Evolutionary conservation across 2,113 vertebrate genomes (phyloP).

Genomic region (Pseudopipra pipra): DNA sequence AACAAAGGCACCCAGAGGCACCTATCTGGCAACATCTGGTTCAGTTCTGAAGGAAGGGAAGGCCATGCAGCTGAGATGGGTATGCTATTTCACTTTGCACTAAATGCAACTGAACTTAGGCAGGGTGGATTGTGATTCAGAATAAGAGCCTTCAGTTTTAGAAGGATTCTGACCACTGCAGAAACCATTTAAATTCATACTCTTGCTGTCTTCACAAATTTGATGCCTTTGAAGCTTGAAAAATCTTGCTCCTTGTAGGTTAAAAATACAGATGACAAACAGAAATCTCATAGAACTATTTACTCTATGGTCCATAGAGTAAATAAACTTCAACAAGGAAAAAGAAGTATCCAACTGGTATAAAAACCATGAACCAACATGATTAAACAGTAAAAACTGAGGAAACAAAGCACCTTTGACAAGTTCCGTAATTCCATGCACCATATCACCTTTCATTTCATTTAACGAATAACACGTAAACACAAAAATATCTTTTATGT

Average conservation of each 20-base stretch:
- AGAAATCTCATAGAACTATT: not conserved
- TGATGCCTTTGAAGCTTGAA: not conserved
- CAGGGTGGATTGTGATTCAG: not conserved
- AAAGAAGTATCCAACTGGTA: not conserved
- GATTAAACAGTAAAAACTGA: not conserved
- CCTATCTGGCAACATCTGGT: not conserved
- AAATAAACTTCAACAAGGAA: not conserved
- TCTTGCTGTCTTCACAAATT: not conserved
- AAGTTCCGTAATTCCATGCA: not conserved
- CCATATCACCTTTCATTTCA: not conserved
- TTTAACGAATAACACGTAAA: not conserved
- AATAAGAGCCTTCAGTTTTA: not conserved
- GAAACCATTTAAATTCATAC: not conserved
- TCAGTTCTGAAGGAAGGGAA: not conserved
- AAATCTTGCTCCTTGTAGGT: not conserved
- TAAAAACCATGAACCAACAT: fast-evolving
- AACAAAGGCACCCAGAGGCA: not conserved
- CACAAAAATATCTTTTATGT: not conserved
- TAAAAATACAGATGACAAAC: not conserved
- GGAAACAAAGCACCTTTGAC: not conserved
- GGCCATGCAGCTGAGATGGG: not conserved
- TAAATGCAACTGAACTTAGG: not conserved
- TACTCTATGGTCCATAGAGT: not conserved
- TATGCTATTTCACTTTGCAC: not conserved
- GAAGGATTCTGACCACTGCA: not conserved